These are phyloP conservation scores for Leptinotarsa tumamoca DNA, from an alignment of 2,888 invertebrate species.

Conservation along the genomic window DNA sequence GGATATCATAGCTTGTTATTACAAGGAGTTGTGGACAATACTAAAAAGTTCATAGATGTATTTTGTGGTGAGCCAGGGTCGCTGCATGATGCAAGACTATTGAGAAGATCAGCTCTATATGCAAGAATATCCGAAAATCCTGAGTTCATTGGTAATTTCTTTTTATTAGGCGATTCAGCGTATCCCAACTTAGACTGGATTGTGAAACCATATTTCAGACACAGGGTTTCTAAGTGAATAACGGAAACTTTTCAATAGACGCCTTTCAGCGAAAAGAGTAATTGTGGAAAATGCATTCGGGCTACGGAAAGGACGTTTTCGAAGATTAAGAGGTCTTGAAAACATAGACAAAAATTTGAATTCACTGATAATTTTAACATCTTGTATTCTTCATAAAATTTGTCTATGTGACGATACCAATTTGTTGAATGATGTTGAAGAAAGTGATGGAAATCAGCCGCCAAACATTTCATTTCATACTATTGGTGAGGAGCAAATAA, in stretches of 20 bases:
- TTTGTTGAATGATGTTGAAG: conserved; percentile 9
- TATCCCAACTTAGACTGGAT: conserved; percentile 13
- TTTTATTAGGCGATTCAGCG: conserved; percentile 19
- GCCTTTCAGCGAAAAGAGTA: conserved; percentile 23
- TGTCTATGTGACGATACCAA: conserved; percentile 13
- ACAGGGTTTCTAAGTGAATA: conserved; percentile 18
- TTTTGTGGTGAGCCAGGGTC: conserved; percentile 22
- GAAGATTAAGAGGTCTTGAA: conserved; percentile 22
- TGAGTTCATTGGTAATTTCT: conserved; percentile 48
- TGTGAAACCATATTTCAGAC: conserved; percentile 22
- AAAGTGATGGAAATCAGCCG: conserved; percentile 9
- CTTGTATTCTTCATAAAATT: conserved; percentile 20
- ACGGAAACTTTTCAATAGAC: conserved; percentile 21
- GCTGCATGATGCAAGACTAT: conserved; percentile 26
- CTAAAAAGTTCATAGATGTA: conserved; percentile 25
- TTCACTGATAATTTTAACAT: conserved; percentile 14
- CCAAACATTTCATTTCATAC: background rate
- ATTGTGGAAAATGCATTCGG: background rate
- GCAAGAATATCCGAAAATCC: conserved; percentile 47
- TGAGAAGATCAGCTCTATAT: conserved; percentile 27
- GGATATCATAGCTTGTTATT: conserved; percentile 16
- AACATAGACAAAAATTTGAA: conserved; percentile 16
- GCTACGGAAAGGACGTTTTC: too few species aligned
- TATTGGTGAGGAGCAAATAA: background rate
- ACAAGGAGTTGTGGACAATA: conserved; percentile 27